phyloP scores from a whole-genome alignment of 2,113 vertebrate genomes.

The Neoarius graeffei region DNA sequence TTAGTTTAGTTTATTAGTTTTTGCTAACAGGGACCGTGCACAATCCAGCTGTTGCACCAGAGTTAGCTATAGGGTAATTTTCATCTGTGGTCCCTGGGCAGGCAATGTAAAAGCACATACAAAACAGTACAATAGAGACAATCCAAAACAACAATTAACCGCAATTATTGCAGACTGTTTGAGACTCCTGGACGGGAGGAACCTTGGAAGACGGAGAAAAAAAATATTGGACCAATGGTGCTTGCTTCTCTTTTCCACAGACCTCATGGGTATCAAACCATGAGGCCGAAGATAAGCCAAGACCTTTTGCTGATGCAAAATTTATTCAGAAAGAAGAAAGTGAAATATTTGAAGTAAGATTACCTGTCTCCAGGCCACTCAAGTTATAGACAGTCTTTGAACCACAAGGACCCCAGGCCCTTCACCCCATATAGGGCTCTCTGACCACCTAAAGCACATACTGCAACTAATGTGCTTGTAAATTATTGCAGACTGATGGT shows the following conservation, averaged over 20 bases:
- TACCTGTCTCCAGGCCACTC: neutral
- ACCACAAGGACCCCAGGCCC: neutral
- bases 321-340: neutral
- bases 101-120: too few relatives aligned
- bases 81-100: too few relatives aligned
- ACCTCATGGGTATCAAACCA: neutral
- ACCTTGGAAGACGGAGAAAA: neutral
- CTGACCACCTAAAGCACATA: neutral
- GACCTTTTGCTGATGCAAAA: neutral
- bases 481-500: neutral
- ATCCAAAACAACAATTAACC: too few relatives aligned
- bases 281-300: neutral
- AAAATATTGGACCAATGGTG: neutral
- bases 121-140: too few relatives aligned
- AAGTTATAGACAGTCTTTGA: neutral
- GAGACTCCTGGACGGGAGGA: neutral
- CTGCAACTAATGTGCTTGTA: neutral
- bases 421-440: neutral
- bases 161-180: too few relatives aligned
- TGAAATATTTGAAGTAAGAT: neutral
- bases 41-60: too few relatives aligned
- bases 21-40: too few relatives aligned
- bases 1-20: too few relatives aligned
- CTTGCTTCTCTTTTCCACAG: neutral
- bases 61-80: too few relatives aligned